Evolutionary conservation across 2,113 vertebrate genomes (phyloP).

Genomic region (Balaeniceps rex): DNA sequence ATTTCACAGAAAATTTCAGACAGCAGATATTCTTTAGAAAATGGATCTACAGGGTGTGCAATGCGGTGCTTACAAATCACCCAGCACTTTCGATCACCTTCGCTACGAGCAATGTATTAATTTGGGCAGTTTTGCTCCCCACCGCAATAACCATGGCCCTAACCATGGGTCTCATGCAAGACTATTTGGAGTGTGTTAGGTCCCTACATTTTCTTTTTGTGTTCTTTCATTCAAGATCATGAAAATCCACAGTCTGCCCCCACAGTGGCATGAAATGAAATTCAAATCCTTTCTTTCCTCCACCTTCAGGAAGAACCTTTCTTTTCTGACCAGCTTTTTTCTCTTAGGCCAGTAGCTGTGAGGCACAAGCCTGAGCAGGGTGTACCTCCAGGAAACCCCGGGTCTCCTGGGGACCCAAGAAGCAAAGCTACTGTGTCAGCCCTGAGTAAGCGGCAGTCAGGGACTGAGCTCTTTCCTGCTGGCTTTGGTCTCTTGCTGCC

Average conservation of each 20-base stretch:
- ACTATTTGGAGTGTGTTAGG: not conserved
- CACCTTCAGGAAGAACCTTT: not conserved
- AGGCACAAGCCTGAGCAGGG: not conserved
- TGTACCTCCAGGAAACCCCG: not conserved
- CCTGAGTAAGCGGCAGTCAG: not conserved
- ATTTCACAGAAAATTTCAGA: slow-evolving; percentile 16
- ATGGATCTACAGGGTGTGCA: not conserved
- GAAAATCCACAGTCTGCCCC: not conserved
- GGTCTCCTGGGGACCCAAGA: not conserved
- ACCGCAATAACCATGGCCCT: not conserved
- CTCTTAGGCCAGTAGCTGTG: not conserved
- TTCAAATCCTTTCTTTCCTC: not conserved
- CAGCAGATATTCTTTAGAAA: not conserved
- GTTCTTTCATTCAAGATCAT: not conserved
- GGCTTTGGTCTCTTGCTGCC: not conserved
- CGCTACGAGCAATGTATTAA: not conserved
- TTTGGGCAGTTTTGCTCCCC: not conserved
- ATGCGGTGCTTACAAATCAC: not conserved
- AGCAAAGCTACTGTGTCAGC: not conserved
- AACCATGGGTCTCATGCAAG: not conserved
- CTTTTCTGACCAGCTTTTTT: not conserved
- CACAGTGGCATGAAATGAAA: not conserved
- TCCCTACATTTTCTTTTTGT: not conserved
- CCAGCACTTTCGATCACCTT: not conserved
- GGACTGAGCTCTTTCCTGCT: not conserved